Conservation (phyloP, 2,888 invertebrate genomes). For the Diadegma fenestrale region DNA sequence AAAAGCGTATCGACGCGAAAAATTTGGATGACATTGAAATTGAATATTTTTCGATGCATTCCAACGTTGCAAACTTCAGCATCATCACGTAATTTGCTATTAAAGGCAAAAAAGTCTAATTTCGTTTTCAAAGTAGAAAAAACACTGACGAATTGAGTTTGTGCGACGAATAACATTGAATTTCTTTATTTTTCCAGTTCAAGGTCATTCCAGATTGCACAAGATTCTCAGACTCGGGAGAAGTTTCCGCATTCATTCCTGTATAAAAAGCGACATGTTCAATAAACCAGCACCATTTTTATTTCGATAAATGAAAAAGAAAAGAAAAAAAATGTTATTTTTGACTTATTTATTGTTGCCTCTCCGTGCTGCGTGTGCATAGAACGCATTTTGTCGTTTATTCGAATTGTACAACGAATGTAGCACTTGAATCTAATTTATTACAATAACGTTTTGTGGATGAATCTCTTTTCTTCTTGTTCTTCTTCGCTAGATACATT, state of each 20-base stretch:
- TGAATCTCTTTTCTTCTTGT: conserved; percentile 25
- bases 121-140: no score
- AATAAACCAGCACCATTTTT: conserved; percentile 55
- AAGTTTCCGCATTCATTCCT: conserved; percentile 53
- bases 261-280: conserved; percentile 60
- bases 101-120: no score
- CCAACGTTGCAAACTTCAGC: no score
- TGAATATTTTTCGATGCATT: no score
- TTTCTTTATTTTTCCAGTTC: conserved; percentile 48
- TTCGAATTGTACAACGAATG: conserved; percentile 56
- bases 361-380: conserved; percentile 38
- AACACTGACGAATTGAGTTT: neutral
- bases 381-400: conserved; percentile 44
- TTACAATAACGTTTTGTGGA: conserved; percentile 62
- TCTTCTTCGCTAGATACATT: conserved; percentile 61
- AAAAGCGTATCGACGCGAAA: no score
- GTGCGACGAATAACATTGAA: neutral
- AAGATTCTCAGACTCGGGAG: conserved; percentile 19
- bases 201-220: conserved; percentile 46
- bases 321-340: conserved; percentile 35
- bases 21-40: no score
- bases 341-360: conserved; percentile 35
- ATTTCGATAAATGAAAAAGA: conserved; percentile 46
- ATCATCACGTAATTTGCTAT: no score
- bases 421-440: conserved; percentile 62